phyloP scores from a whole-genome alignment of 2,797 vertebrate species.

The Onychomys leucogaster region DNA sequence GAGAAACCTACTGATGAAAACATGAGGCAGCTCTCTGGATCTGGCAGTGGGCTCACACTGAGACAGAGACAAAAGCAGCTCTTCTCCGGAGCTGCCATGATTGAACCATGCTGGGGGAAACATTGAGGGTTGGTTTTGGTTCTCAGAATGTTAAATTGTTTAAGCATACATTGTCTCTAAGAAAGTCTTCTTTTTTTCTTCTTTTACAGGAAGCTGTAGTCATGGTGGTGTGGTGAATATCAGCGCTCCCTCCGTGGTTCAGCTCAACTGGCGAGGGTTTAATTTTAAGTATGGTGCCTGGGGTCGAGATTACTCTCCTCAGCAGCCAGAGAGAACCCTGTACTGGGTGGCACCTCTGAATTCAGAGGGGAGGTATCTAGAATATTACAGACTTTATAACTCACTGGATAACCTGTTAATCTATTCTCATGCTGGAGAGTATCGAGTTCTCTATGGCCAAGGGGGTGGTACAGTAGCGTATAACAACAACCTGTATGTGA shows the following conservation, averaged over 20 bases:
- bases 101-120: slow-evolving; percentile 1
- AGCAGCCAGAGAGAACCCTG: slow-evolving; percentile 73
- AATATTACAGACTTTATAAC: slow-evolving; percentile 84
- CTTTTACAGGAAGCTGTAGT: slow-evolving; percentile 86
- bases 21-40: neutral
- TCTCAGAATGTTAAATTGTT: neutral
- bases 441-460: slow-evolving; percentile 72
- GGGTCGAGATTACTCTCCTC: slow-evolving; percentile 86
- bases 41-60: neutral
- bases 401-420: slow-evolving; percentile 86
- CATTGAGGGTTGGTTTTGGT: slow-evolving; percentile 12
- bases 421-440: neutral
- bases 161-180: slow-evolving; percentile 58
- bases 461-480: slow-evolving; percentile 86
- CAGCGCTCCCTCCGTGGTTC: slow-evolving; percentile 85
- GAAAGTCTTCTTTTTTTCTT: slow-evolving; percentile 54
- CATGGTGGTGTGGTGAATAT: slow-evolving; percentile 85
- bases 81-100: neutral
- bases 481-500: slow-evolving; percentile 86
- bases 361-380: slow-evolving; percentile 73
- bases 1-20: neutral
- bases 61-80: neutral
- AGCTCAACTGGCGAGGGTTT: slow-evolving; percentile 88
- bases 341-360: slow-evolving; percentile 89
- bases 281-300: slow-evolving; percentile 86